Percentiles rank a stretch among this genome's conserved stretches.
Evolutionary conservation across 2,113 vertebrate genomes (phyloP).

Genomic region (Hippocampus barbouri): DNA sequence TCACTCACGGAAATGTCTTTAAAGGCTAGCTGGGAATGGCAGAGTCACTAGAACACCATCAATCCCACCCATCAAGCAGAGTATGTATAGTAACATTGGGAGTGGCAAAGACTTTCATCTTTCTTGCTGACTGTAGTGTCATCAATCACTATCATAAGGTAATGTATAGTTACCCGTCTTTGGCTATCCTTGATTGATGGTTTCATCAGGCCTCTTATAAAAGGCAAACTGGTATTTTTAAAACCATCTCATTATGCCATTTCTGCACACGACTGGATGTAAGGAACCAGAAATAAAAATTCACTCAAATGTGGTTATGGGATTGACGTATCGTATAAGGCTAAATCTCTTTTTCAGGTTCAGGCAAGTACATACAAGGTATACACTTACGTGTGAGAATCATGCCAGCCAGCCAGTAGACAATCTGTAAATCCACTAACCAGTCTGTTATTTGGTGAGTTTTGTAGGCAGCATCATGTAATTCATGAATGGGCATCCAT

Average conservation of each 20-base stretch:
- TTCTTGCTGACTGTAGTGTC: slow-evolving; percentile 5
- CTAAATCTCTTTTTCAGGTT: too few species aligned
- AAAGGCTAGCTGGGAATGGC: neutral
- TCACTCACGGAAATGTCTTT: slow-evolving; percentile 22
- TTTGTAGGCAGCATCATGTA: too few species aligned
- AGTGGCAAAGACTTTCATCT: slow-evolving; percentile 1
- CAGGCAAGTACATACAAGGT: too few species aligned
- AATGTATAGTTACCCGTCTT: neutral
- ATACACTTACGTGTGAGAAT: too few species aligned
- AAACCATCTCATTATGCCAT: neutral
- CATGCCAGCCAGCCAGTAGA: too few species aligned
- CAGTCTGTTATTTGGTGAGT: too few species aligned
- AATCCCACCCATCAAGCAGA: slow-evolving; percentile 28
- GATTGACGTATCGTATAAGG: too few species aligned
- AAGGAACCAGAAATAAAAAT: neutral
- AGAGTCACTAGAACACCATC: slow-evolving; percentile 9
- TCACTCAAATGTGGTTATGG: neutral
- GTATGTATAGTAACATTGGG: slow-evolving; percentile 26
- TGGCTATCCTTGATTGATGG: slow-evolving; percentile 9
- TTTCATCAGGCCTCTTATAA: neutral
- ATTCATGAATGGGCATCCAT: too few species aligned
- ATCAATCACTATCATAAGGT: slow-evolving; percentile 25
- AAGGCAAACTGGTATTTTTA: slow-evolving; percentile 12
- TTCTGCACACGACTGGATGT: neutral
- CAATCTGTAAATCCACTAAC: too few species aligned